Base-by-base conservation (phyloP, 2,888 invertebrate species). In the Xanthostigma xanthostigma region DNA sequence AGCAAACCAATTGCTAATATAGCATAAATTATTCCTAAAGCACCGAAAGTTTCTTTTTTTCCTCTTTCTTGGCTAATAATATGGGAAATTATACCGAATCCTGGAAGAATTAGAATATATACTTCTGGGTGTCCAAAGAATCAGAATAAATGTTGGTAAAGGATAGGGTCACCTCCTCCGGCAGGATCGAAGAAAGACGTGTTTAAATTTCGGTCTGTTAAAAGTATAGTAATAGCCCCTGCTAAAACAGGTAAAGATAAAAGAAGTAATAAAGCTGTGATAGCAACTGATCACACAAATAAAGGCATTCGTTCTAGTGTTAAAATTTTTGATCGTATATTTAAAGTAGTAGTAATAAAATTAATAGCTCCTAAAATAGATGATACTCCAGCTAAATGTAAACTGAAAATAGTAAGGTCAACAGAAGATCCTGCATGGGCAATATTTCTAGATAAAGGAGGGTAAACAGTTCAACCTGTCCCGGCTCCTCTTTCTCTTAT, bases 101-200 rank as follows among this genome's bases (percentile, higher is more conserved):
- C 85, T 0, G 85, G 85, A 58, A 87, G 61, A 79, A 87, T 86
- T 72, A 87, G 68, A 82, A 87, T 85, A 69, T 88, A 89, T 53
- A 88, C 85, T 78, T 88, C 86, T 9, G 86, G 87, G 49, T 88
- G 87, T 0, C 86, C 87, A 76, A 88, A 89, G 71, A 88, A 88
- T 79, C 86, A 88, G 70, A 89, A 86, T 74, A 87, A 69, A 65
- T 88, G 85, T 76, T 87, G 84, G 48, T 82, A 87, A 56, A 88
- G 57, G 68, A 88, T 78, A 2, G 85, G 86, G 49, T 88, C 86
- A 47, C 86, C 88, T 34, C 86, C 87, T 51, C 84, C 85, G 0
- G 76, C 73, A 0, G 84, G 84, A 36, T 87, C 84, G 75, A 87
- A 88, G 66, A 88, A 88, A 1, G 81, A 78, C 1, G 84, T 84